Evolutionary conservation across 2,113 vertebrate species (phyloP).

Genomic region (Sinocyclocheilus anophthalmus): DNA sequence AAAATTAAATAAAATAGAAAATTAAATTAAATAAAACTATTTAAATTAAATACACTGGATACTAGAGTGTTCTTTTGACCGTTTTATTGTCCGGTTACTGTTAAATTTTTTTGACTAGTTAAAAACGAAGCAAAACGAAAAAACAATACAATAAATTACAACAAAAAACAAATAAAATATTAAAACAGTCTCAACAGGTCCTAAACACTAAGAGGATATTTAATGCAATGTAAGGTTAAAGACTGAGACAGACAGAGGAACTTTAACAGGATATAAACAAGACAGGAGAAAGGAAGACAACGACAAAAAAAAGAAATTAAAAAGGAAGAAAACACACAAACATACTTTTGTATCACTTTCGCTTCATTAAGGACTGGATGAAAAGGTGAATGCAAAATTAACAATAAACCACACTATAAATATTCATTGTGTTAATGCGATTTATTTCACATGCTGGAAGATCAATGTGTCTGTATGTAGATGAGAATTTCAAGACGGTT

Average conservation of each 20-base stretch:
- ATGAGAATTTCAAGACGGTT: background rate
- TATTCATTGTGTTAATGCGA: background rate
- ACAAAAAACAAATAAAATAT: background rate
- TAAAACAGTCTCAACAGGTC: background rate
- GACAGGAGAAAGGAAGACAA: conserved; percentile 37
- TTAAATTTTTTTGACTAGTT: too few species aligned
- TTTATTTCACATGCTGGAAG: background rate
- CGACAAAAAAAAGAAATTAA: conserved; percentile 39
- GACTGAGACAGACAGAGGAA: background rate
- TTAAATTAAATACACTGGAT: too few species aligned
- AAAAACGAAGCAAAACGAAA: background rate
- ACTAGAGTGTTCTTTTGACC: background rate
- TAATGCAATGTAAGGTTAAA: background rate
- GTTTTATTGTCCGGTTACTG: background rate
- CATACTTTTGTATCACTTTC: background rate
- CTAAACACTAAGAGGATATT: background rate
- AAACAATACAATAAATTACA: too few species aligned
- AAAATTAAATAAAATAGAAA: too few species aligned
- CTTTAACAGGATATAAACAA: background rate
- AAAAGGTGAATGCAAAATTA: background rate
- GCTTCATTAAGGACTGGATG: background rate
- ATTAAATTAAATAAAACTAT: too few species aligned
- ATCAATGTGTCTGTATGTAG: background rate
- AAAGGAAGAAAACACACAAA: conserved; percentile 50
- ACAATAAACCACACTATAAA: background rate